phyloP scores from a whole-genome alignment of 2,797 vertebrate genomes.

The Ctenopoma multispine region DNA sequence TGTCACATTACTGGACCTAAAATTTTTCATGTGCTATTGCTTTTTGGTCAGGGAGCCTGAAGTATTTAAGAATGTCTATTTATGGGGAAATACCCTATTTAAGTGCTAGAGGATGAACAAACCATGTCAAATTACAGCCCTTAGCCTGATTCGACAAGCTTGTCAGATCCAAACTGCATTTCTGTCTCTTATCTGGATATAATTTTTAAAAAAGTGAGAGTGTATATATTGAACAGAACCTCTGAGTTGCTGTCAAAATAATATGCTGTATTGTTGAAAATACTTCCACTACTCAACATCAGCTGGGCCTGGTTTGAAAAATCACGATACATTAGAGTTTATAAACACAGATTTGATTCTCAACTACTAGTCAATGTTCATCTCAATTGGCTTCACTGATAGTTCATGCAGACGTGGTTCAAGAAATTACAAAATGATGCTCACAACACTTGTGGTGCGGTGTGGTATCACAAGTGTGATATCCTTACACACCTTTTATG shows the following conservation, averaged over 20 bases:
- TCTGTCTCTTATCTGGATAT: conserved; percentile 52
- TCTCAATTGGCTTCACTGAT: conserved; percentile 12
- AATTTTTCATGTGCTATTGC: conserved; percentile 13
- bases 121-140: conserved; percentile 78
- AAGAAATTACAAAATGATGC: conserved; percentile 2
- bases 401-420: conserved; percentile 29
- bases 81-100: conserved; percentile 53
- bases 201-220: conserved; percentile 31
- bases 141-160: conserved; percentile 79
- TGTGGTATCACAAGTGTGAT: not conserved
- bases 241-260: conserved; percentile 50
- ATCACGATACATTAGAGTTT: conserved; percentile 23
- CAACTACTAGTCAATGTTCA: conserved; percentile 18
- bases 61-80: conserved; percentile 51
- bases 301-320: conserved; percentile 28
- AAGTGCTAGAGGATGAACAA: conserved; percentile 68
- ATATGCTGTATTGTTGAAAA: conserved; percentile 36
- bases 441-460: not conserved
- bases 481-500: not conserved
- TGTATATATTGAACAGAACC: conserved; percentile 25
- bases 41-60: conserved; percentile 41
- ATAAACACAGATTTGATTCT: conserved; percentile 9
- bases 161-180: conserved; percentile 68
- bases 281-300: conserved; percentile 6
- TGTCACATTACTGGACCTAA: not conserved